A percentile compares a stretch with the other conserved stretches of the same genome.
Conservation (phyloP, 2,113 vertebrate species). For the Anguilla japonica region DNA sequence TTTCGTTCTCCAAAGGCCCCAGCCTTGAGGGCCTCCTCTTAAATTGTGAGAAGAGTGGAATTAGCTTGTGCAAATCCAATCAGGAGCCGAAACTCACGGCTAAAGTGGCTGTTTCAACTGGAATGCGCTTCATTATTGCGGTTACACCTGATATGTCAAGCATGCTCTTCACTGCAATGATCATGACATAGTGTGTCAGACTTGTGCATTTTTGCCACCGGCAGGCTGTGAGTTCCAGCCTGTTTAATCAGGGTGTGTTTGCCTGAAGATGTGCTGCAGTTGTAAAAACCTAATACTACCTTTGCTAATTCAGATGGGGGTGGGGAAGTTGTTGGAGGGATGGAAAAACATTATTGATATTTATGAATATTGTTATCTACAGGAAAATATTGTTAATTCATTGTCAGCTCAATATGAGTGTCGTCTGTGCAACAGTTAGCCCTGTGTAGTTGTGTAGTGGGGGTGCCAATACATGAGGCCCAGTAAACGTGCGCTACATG, state of each 20-base stretch:
- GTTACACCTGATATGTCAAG: slow-evolving; percentile 84
- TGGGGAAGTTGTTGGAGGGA: slow-evolving; percentile 59
- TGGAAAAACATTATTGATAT: too few relatives aligned
- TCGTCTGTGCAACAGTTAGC: too few relatives aligned
- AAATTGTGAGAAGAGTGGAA: slow-evolving; percentile 84
- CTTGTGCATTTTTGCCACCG: slow-evolving; percentile 78
- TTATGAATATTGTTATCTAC: background rate
- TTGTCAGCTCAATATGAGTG: background rate
- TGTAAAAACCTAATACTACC: slow-evolving; percentile 79
- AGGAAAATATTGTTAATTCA: background rate
- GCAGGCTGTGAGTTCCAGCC: slow-evolving; percentile 77
- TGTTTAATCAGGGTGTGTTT: slow-evolving; percentile 86
- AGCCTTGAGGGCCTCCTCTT: slow-evolving; percentile 79
- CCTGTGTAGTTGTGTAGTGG: background rate
- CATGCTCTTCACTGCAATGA: slow-evolving; percentile 83
- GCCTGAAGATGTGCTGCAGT: slow-evolving; percentile 73
- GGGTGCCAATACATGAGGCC: background rate
- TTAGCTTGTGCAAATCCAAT: slow-evolving; percentile 78
- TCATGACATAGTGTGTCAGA: slow-evolving; percentile 85
- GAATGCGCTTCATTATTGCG: slow-evolving; percentile 84
- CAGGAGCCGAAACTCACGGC: slow-evolving; percentile 72
- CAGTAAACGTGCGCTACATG: too few relatives aligned
- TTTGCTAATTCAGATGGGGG: slow-evolving; percentile 77
- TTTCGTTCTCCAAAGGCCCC: slow-evolving; percentile 79
- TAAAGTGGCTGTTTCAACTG: slow-evolving; percentile 79